A percentile compares a stretch with the other conserved stretches of the same genome.
Evolutionary conservation across 2,797 vertebrate species (phyloP).

Genomic region (Sylvia borin): DNA sequence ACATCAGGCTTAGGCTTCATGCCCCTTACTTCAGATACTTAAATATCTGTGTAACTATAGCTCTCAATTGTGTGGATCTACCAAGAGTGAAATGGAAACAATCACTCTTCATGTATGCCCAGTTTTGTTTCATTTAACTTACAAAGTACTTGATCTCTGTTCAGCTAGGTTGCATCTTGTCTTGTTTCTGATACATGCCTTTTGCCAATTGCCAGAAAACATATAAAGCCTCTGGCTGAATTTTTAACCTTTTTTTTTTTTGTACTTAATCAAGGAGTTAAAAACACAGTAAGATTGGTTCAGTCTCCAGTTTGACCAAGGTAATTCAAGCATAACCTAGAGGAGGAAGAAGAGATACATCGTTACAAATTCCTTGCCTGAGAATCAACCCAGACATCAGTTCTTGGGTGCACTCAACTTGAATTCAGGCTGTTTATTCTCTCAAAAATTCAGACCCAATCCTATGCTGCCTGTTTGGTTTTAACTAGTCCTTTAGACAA

Average conservation of each 20-base stretch:
- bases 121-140: not conserved
- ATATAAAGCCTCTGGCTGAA: not conserved
- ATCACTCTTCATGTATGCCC: not conserved
- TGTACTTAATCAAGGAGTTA: not conserved
- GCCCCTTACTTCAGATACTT: not conserved
- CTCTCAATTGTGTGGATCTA: not conserved
- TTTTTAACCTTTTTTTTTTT: not conserved
- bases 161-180: not conserved
- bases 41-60: not conserved
- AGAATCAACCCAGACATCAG: not conserved
- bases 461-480: not conserved
- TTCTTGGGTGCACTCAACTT: not conserved
- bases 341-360: not conserved
- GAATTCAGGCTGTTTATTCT: not conserved
- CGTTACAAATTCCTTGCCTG: not conserved
- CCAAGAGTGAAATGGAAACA: not conserved
- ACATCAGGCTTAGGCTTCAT: not conserved
- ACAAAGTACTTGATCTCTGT: not conserved
- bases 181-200: not conserved
- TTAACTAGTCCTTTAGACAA: not conserved
- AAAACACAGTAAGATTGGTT: not conserved
- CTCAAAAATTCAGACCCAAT: not conserved
- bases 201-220: not conserved
- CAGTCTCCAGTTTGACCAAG: not conserved
- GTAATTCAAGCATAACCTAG: not conserved